Conservation (phyloP, 1,140 invertebrate species). For the Cecropterus lyciades region DNA sequence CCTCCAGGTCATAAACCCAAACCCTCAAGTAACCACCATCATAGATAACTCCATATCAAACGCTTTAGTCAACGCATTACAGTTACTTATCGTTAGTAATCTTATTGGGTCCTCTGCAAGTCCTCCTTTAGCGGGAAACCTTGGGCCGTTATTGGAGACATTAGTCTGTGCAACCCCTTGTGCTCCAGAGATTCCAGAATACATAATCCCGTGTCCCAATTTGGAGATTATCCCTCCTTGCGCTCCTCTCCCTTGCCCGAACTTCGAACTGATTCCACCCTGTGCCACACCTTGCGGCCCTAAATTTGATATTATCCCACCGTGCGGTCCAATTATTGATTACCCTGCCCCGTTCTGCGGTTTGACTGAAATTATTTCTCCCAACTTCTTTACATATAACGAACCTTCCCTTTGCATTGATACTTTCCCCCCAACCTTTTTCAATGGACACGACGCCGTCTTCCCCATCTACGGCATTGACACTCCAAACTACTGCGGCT, state of each 20-base stretch:
- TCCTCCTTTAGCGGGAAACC: slow-evolving; percentile 14
- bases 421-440: slow-evolving; percentile 21
- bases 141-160: slow-evolving; percentile 41
- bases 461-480: slow-evolving; percentile 27
- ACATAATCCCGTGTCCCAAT: not conserved
- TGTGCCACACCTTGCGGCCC: not conserved
- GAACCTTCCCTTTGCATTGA: slow-evolving; percentile 18
- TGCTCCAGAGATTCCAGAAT: slow-evolving; percentile 3
- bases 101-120: slow-evolving; percentile 48
- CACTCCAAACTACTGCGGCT: slow-evolving; percentile 39
- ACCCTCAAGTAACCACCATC: slow-evolving; percentile 45
- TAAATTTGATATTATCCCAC: slow-evolving; percentile 23
- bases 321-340: slow-evolving; percentile 34
- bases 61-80: slow-evolving; percentile 60
- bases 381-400: slow-evolving; percentile 36
- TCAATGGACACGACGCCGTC: slow-evolving; percentile 32
- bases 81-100: slow-evolving; percentile 60
- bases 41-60: slow-evolving; percentile 59
- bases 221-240: no score
- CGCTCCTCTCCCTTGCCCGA: not conserved
- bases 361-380: slow-evolving; percentile 29
- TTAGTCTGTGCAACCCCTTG: slow-evolving; percentile 28
- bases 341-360: slow-evolving; percentile 14
- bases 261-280: not conserved
- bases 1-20: slow-evolving; percentile 20